Base-by-base conservation (phyloP, 2,797 vertebrate species). In the Pangasius krempfi region DNA sequence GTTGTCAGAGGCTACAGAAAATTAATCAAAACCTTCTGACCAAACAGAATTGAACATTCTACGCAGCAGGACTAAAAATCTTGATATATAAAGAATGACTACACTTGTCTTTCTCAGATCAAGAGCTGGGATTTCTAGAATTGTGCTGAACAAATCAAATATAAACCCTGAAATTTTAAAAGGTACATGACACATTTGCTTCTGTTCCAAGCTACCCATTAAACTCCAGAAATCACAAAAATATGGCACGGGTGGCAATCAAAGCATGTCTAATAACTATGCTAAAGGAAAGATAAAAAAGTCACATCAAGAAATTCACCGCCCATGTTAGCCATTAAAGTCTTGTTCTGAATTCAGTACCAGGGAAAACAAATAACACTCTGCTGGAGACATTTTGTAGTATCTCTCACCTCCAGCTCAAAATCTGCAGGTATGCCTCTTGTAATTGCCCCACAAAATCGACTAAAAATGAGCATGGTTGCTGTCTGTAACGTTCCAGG, bases 371-470 rank as follows among this genome's bases (percentile, higher is more conserved):
- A 80, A 60, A 66, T 33, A 50, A 37, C 56, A 20, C 47, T 86
- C 52, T 40, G 44, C 37, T 18, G 54, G 47, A 66, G 72, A 79
- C 72, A 18, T 64, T 14, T n/a, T 50, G 58, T 27, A 58, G 37
- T 16, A 30, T 37, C 27, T 18, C 30, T 87, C 37, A 54, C 27
- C 27, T 68, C 27, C 54, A 58, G 56, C 20, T 58, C 30, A 27
- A 87, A 90, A 87, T 58, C 40, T 25, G 81, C 81, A 87, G 40
- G 30, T 62, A 88, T 10, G 14, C 62, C 78, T 70, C 33, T 27
- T 40, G 73, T 89, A 89, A 87, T 82, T 89, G 82, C 47, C 37
- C 16, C 60, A 78, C 60, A 75, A 86, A 89, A 87, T 66, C 82
- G 82, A 81, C 7, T 76, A 72, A 75, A 87, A 80, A 56, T 27